Percentiles rank a stretch among this genome's conserved stretches.
phyloP scores from a whole-genome alignment of 1,140 invertebrate genomes.

The Bombus haemorrhoidalis region DNA sequence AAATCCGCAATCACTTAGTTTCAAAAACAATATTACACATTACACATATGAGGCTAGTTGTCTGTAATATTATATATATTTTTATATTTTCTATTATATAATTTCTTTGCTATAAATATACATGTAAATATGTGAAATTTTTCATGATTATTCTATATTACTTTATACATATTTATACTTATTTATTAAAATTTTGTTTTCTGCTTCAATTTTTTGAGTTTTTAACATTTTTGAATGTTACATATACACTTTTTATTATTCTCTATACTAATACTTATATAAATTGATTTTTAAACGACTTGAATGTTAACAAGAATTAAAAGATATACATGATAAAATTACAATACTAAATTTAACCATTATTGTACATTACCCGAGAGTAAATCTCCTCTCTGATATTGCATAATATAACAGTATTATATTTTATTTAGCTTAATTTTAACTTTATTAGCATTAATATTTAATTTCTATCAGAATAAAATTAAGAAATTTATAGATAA shows the following conservation, averaged over 20 bases:
- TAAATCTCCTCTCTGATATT: neutral
- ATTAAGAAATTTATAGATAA: neutral
- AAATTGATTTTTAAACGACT: no score
- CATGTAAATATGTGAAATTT: neutral
- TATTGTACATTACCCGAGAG: neutral
- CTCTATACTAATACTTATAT: no score
- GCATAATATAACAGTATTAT: neutral
- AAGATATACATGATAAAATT: neutral
- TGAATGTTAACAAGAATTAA: no score
- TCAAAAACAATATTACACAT: no score
- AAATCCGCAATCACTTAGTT: no score
- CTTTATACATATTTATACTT: no score
- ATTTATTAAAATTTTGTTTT: neutral
- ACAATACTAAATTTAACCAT: neutral
- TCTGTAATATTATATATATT: no score
- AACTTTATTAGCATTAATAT: neutral
- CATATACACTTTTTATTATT: no score
- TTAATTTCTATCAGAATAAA: neutral
- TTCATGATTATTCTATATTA: neutral
- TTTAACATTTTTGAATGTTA: no score
- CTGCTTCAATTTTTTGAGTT: neutral
- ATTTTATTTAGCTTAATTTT: neutral
- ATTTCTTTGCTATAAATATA: neutral
- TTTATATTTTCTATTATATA: no score
- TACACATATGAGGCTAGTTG: no score